These are phyloP conservation scores for Nannospalax galili DNA, from an alignment of 2,113 vertebrate species.

Conservation along the genomic window DNA sequence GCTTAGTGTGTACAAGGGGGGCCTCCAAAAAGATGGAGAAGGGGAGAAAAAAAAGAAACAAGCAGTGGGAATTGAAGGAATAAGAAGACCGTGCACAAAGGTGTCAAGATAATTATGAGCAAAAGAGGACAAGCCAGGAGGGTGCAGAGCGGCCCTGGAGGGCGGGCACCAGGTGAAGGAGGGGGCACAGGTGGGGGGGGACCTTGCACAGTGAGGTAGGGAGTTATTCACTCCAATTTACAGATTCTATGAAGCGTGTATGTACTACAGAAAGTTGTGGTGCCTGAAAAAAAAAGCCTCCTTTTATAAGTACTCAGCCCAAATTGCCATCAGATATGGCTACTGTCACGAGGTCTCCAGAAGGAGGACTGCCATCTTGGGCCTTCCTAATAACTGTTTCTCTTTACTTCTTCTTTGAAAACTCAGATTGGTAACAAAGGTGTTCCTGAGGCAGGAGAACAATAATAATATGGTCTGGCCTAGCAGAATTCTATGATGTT, in stretches of 20 bases:
- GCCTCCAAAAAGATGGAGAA: background rate
- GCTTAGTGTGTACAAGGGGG: background rate
- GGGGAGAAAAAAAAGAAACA: background rate
- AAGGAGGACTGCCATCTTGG: background rate
- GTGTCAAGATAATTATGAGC: background rate
- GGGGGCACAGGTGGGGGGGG: rapidly evolving
- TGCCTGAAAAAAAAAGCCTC: background rate
- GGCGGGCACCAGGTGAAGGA: too few relatives aligned
- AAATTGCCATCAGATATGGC: background rate
- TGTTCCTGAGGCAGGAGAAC: background rate
- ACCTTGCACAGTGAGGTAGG: background rate
- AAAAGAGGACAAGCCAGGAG: background rate
- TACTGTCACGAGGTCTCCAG: background rate
- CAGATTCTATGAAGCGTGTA: background rate
- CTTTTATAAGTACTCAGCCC: background rate
- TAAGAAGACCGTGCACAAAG: background rate
- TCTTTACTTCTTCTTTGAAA: conserved; percentile 9
- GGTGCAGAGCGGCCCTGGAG: background rate
- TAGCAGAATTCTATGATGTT: background rate
- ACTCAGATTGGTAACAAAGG: conserved; percentile 19
- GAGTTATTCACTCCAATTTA: background rate
- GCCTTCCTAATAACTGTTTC: background rate
- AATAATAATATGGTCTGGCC: conserved; percentile 22
- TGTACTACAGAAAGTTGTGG: background rate
- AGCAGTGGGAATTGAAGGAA: background rate